These are phyloP conservation scores for Prunella fulvescens DNA, from an alignment of 2,113 vertebrate species.

Conservation along the genomic window DNA sequence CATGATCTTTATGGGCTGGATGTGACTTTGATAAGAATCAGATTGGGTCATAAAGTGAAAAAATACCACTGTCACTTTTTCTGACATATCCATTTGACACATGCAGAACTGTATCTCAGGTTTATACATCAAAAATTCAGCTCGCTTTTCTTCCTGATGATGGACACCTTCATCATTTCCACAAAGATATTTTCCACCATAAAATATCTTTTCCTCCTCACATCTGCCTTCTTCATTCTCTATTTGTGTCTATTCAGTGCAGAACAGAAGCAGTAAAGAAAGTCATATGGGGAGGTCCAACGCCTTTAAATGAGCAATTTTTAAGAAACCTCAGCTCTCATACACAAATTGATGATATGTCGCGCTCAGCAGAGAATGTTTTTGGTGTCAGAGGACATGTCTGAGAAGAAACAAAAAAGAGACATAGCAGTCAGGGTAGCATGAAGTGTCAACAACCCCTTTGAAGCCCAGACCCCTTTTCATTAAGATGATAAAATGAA, in stretches of 20 bases:
- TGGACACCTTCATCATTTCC: slow-evolving; percentile 15
- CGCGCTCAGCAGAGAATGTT: background rate
- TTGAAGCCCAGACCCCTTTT: slow-evolving; percentile 16
- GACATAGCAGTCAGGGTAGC: background rate
- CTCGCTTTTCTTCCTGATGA: slow-evolving; percentile 13
- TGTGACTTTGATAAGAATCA: slow-evolving; percentile 49
- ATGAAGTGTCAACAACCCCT: background rate
- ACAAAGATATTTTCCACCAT: background rate
- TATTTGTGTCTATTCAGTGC: background rate
- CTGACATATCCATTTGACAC: slow-evolving; percentile 59
- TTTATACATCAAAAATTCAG: slow-evolving; percentile 45
- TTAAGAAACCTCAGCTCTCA: slow-evolving; percentile 1
- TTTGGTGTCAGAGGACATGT: background rate
- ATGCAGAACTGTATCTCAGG: background rate
- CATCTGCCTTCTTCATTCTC: background rate
- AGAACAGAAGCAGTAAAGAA: background rate
- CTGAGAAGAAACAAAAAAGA: slow-evolving; percentile 19
- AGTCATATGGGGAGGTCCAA: background rate
- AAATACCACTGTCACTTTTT: slow-evolving; percentile 56
- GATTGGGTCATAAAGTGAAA: slow-evolving; percentile 44
- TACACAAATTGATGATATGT: background rate
- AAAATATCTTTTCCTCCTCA: background rate
- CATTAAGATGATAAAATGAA: slow-evolving; percentile 15
- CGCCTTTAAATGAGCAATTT: slow-evolving; percentile 10
- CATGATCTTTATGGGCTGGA: background rate